Percentiles rank a stretch among this genome's conserved stretches.
Conservation (phyloP, 2,888 invertebrate species). For the Resseliella maxima region DNA sequence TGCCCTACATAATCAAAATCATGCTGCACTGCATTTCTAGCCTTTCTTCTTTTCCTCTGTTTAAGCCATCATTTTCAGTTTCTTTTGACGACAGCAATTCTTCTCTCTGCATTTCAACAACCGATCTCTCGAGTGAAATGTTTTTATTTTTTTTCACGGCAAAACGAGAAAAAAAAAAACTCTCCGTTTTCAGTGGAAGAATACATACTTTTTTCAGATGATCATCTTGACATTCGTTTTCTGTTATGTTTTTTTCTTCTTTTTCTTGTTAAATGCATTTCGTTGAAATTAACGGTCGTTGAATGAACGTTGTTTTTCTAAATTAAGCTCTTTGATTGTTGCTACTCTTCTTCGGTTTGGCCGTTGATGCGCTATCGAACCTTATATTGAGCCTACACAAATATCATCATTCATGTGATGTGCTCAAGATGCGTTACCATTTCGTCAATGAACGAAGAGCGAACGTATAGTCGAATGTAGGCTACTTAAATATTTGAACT, state of each 20-base stretch:
- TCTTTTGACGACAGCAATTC: neutral
- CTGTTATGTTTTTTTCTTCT: neutral
- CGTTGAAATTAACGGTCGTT: neutral
- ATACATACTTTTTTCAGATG: neutral
- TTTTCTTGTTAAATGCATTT: neutral
- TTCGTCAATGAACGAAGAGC: neutral
- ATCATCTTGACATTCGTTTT: neutral
- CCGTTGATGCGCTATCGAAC: neutral
- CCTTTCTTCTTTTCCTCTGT: neutral
- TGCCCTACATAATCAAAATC: conserved; percentile 42
- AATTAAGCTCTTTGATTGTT: neutral
- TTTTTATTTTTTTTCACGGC: neutral
- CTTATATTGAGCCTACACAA: neutral
- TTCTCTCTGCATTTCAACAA: neutral
- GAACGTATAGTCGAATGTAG: neutral
- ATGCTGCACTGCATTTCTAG: conserved; percentile 30
- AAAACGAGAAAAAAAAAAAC: neutral
- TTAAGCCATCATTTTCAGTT: neutral
- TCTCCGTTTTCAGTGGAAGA: conserved; percentile 43
- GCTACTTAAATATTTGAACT: conserved; percentile 39
- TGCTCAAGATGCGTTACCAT: conserved; percentile 50
- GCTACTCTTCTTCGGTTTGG: neutral
- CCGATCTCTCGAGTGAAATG: neutral
- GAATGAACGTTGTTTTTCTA: neutral
- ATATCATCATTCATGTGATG: neutral